Evolutionary conservation across 1,140 invertebrate species (phyloP).

Genomic region (Aphidius ervi): DNA sequence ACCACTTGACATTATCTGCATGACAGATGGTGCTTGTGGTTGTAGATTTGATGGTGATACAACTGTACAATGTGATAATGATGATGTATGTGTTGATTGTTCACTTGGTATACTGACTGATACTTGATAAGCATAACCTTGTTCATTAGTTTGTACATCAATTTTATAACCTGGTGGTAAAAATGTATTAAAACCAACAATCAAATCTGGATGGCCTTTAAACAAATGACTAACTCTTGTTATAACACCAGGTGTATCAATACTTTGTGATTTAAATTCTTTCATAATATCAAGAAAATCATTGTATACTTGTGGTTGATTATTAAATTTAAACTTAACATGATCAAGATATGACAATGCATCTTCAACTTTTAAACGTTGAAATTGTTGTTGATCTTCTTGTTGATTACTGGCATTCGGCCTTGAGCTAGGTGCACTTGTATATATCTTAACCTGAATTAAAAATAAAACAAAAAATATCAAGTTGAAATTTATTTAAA

Average conservation of each 20-base stretch:
- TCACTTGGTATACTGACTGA: conserved; percentile 80
- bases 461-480: too few relatives aligned
- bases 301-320: conserved; percentile 97
- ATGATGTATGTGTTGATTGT: conserved; percentile 56
- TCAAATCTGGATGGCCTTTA: conserved; percentile 94
- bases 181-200: conserved; percentile 99
- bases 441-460: conserved; percentile 42
- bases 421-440: conserved; percentile 41
- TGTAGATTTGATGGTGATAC: conserved; percentile 30
- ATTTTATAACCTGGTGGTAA: conserved; percentile 98
- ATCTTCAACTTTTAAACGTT: conserved; percentile 91
- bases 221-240: conserved; percentile 94
- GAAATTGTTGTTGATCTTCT: conserved; percentile 33
- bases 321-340: conserved; percentile 96
- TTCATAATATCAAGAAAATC: conserved; percentile 99
- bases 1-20: conserved; percentile 51
- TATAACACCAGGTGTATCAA: conserved; percentile 98
- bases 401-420: conserved; percentile 32
- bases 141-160: conserved; percentile 89
- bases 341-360: conserved; percentile 97
- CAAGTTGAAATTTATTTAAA: too few relatives aligned
- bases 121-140: conserved; percentile 70
- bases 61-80: conserved; percentile 48
- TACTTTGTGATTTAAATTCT: conserved; percentile 98
- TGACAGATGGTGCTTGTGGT: conserved; percentile 46